Percentiles rank a stretch among this genome's conserved stretches.
Evolutionary conservation across 2,888 invertebrate genomes (phyloP).

Genomic region (Pycnomerus fuliginosus): DNA sequence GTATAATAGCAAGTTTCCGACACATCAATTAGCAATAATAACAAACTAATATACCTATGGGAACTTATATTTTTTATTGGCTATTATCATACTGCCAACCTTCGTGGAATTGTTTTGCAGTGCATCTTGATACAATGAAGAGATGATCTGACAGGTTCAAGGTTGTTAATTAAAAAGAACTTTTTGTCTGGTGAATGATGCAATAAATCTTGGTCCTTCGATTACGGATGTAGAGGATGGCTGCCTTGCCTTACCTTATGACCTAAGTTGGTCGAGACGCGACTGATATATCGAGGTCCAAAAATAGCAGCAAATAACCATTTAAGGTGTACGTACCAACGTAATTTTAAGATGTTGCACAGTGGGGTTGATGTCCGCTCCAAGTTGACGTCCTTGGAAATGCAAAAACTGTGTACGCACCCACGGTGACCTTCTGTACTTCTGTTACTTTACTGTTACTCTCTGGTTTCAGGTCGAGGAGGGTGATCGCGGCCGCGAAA

Average conservation of each 20-base stretch:
- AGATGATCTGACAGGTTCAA: too few relatives aligned
- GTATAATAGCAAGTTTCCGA: constrained; percentile 48
- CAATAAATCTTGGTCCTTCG: too few relatives aligned
- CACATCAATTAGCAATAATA: constrained; percentile 44
- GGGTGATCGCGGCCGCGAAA: constrained; percentile 57
- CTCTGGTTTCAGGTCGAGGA: constrained; percentile 56
- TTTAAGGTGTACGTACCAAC: too few relatives aligned
- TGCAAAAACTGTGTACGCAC: constrained; percentile 31
- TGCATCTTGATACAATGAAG: too few relatives aligned
- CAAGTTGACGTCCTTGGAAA: constrained; percentile 38
- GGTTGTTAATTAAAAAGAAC: too few relatives aligned
- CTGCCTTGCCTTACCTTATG: too few relatives aligned
- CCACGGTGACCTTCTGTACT: constrained; percentile 18
- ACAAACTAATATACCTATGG: constrained; percentile 38
- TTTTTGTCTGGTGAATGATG: too few relatives aligned
- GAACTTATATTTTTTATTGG: constrained; percentile 33
- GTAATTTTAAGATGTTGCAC: constrained; percentile 28
- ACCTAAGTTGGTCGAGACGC: too few relatives aligned
- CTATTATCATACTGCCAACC: constrained; percentile 20
- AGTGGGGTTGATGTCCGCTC: constrained; percentile 38
- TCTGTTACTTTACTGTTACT: neutral
- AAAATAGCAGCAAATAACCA: too few relatives aligned
- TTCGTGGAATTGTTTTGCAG: too few relatives aligned
- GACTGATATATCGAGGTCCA: too few relatives aligned
- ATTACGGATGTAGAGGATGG: too few relatives aligned